Base-by-base conservation (phyloP, 2,113 vertebrate genomes). In the Acrocephalus arundinaceus region DNA sequence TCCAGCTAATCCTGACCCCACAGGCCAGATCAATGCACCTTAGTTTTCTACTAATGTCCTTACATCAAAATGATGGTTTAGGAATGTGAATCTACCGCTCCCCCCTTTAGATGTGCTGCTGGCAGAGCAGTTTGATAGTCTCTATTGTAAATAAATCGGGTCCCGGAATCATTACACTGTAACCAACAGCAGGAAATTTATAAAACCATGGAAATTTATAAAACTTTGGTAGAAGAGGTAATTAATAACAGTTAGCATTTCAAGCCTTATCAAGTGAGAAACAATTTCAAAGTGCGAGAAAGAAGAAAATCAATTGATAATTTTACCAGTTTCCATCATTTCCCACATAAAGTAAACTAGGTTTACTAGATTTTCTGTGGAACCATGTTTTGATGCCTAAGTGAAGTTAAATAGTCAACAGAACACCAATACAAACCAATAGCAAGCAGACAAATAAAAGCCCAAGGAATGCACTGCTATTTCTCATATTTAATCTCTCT, bases 11-110 rank as follows among this genome's bases (percentile, higher is more conserved):
- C 97, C 98, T 97, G 98, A 99, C 98, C 99, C 98, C 97, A 96
- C 96, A 93, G 96, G 97, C 98, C 98, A 97, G 98, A 99, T 99
- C 99, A 98, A 99, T 99, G 98, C 98, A 98, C 98, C 98, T 98
- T 98, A 97, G 98, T 98, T 98, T 98, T 98, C 98, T 98, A 98
- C 99, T 99, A 98, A 99, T 98, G 98, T 98, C 98, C 98, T 98
- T 98, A 98, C 98, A 99, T 99, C 98, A 98, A 98, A 97, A 98
- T 98, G 98, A 98, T 96, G 98, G 98, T 98, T 98, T 97, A 98
- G 97, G 98, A 98, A 98, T 97, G 97, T 97, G 97, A 96, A 97
- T 97, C 98, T 97, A 95, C 97, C 23, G 11, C 90, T 96, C 57
- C 39, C 76, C 94, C 52, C 96, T 94, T 94, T 96, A 93, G 96